Conservation (phyloP, 1,140 invertebrate species). For the Periplaneta americana region DNA sequence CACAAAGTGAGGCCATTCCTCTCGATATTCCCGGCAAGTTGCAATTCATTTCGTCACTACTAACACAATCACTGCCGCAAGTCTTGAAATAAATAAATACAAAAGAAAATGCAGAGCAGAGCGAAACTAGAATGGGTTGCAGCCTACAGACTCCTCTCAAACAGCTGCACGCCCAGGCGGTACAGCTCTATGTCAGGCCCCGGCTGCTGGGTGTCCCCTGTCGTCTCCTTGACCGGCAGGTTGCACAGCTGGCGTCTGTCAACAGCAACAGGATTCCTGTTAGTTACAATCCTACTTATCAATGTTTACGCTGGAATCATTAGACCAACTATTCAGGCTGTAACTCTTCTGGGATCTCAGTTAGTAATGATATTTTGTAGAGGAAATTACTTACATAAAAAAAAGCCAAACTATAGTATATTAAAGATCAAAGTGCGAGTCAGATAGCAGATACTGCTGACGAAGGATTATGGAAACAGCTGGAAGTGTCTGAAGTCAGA, state of each 20-base stretch:
- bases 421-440: not conserved
- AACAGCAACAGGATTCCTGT: not conserved
- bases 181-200: conserved; percentile 9
- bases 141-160: conserved; percentile 6
- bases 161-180: conserved; percentile 8
- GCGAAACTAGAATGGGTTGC: too few relatives aligned
- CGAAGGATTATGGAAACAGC: too few relatives aligned
- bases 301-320: not conserved
- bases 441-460: too few relatives aligned
- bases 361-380: not conserved
- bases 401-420: not conserved
- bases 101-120: too few relatives aligned
- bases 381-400: not conserved
- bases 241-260: conserved; percentile 16
- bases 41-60: too few relatives aligned
- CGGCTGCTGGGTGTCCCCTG: conserved; percentile 1
- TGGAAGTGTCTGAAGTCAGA: too few relatives aligned
- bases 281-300: not conserved
- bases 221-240: conserved; percentile 1
- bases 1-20: too few relatives aligned
- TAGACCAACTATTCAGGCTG: not conserved
- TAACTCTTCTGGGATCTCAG: not conserved
- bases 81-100: too few relatives aligned
- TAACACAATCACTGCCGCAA: too few relatives aligned
- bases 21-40: too few relatives aligned